Base-by-base conservation (phyloP, 2,888 invertebrate genomes). In the Calephelis perditalis region DNA sequence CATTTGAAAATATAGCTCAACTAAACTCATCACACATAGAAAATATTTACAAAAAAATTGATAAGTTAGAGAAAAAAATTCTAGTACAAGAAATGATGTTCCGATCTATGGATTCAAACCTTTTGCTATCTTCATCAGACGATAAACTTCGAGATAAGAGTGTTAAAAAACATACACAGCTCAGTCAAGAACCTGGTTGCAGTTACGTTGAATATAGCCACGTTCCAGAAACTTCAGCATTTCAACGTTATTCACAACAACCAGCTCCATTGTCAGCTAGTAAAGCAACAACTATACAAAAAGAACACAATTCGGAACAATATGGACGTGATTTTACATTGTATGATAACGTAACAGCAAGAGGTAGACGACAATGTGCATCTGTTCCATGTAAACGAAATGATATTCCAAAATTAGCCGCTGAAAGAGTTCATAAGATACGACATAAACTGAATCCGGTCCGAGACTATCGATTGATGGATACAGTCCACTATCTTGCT, bases 171-270 rank as follows among this genome's bases (percentile, higher is more conserved):
- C 15, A 52, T 56, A 65, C 73, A 35, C 77, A 79, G 62, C 74
- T 67, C 37, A 70, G 72, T 3, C 78, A 69, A 4, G 75, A 77
- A 46, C 76, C 87, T 11, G 84, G 84, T 12, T 86, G 87, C 70
- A 89, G 87, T 70, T 89, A 87, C 66, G 79, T 89, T 64, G 82
- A 88, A 65, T 90, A 90, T 67, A 89, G 89, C 64, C 90, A 86
- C 65, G 73, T 90, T 49, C 87, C 90, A 44, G 83, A 84, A 69
- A 84, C 81, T 11, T 88, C 89, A 7, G 89, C 88, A n/a, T 90
- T 89, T 65, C 88, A 89, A 70, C 75, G 82, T 65, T 82, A 82
- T 62, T 73, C 79, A 4, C 85, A 84, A 57, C 84, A 84, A 72
- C 71, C 81, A 7, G 75, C 81, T 2, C 80, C 84, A 3, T 67